Evolutionary conservation across 2,888 invertebrate genomes (phyloP), one percentile per base, ranked within the genome.

Genomic region (Isoperla grammatica): DNA sequence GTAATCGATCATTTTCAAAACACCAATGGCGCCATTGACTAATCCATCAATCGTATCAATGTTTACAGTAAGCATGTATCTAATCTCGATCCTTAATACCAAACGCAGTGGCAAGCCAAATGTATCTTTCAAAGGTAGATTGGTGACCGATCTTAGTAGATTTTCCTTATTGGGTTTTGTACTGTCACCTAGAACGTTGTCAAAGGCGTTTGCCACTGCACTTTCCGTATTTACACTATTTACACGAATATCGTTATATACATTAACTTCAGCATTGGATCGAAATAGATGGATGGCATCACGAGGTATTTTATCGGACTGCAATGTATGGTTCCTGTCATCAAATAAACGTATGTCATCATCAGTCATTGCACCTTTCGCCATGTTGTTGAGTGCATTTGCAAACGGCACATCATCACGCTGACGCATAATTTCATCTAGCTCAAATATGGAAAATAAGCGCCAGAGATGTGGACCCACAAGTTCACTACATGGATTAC

Each of bases 371-470:
- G 40, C 50, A 6, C 67, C 67, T 5, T n/a, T 43, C 9, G 68
- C 67, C 46, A 68, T 56, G 54, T 69, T 63, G 42, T 69, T 70
- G 8, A 70, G 57, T 8, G 67, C 67, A 46, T 57, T 43, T 9
- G 67, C 65, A 56, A 69, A 71, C 11, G 13, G 20, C 55, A 43
- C 45, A 39, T 69, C 68, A 56, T 66, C 63, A 66, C 66, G 66
- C 64, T 71, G 70, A 57, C 70, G 56, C 68, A 70, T 69, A n/a
- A 69, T 65, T 63, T 68, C 64, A 5, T 67, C 69, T 29, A 71
- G 65, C 62, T 69, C 67, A 62, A 63, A 69, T 61, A 65, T 64
- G 57, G 64, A 9, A 42, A 69, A 69, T 42, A 57, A 29, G 29
- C 67, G 57, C 68, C 67, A 69, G 45, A 45, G 13, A 15, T 45